Base-by-base conservation (phyloP, 2,888 invertebrate species). In the Raillietiella orientalis region DNA sequence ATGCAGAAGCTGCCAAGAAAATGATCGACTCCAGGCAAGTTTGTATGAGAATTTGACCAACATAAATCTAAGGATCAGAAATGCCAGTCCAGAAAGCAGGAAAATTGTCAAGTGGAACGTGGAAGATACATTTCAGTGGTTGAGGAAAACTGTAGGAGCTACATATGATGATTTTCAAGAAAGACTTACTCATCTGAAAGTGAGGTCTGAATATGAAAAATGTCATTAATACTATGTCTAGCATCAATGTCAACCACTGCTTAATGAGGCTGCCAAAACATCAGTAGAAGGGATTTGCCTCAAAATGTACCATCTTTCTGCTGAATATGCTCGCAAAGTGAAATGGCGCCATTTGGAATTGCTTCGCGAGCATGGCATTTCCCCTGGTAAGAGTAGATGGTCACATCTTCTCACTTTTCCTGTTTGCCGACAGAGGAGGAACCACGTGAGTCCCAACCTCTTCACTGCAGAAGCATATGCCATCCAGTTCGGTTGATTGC, bases 91-190 rank as follows among this genome's bases (percentile, higher is more conserved):
- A 0, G 84, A 87, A 43, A 79, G 84, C 41, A 58, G 90, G 32
- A 90, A 90, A 51, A 72, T 87, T 9, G 87, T 93, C 1, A 90
- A 87, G 45, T 90, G 90, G 90, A 84, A 87, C 52, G 84, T 82
- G 1, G 87, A 90, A 41, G 87, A 90, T 38, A 87, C 84, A 14
- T 84, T 90, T 47, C 74, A 75, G 37, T 90, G 87, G 87, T 46
- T 90, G 25, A 58, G 87, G 41, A 61, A 71, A 40, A 82, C 84
- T 6, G 69, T 77, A 16, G 82, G 79, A 28, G 82, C 84, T 8
- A 77, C 75, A 3, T 82, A 79, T 46, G 79, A 82, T 46, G 79
- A 82, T 46, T 82, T 79, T 45, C 67, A 71, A 36, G 48, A 49
- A 50, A 59, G 87, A 38, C 50, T 90, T 32, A 67, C 71, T 6